These are phyloP conservation scores for Triops cancriformis DNA, from an alignment of 1,140 invertebrate species.

Conservation along the genomic window DNA sequence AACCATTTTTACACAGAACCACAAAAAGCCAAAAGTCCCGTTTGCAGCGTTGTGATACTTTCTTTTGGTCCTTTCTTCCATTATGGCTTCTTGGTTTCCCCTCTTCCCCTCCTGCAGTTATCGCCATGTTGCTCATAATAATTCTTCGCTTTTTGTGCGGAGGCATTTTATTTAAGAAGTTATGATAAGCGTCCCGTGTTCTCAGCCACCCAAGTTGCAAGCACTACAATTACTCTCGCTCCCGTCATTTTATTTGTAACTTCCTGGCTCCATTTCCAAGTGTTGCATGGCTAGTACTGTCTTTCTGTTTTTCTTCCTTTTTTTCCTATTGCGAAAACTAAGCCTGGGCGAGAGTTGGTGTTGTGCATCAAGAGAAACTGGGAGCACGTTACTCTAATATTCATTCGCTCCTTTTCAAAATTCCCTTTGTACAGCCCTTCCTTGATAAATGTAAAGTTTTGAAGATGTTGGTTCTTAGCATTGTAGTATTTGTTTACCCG, in stretches of 20 bases:
- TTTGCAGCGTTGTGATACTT: constrained; percentile 1
- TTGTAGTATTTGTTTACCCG: neutral
- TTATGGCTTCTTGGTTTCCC: neutral
- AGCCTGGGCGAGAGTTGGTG: neutral
- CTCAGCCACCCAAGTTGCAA: neutral
- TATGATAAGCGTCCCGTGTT: neutral
- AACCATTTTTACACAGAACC: neutral
- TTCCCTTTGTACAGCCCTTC: neutral
- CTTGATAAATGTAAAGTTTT: neutral
- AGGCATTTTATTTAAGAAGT: neutral
- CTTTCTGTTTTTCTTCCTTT: too few relatives aligned
- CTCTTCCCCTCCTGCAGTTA: neutral
- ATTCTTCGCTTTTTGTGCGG: constrained; percentile 10
- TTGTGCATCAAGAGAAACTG: neutral
- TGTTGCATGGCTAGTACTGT: constrained; percentile 7
- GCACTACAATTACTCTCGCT: neutral
- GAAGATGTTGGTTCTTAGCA: neutral
- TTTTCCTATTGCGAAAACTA: neutral
- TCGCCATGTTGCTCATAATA: neutral
- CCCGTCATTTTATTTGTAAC: neutral
- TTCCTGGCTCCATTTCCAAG: neutral
- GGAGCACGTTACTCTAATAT: neutral
- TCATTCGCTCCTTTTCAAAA: neutral
- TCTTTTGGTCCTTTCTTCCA: neutral
- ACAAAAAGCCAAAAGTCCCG: neutral